Evolutionary conservation across 2,888 invertebrate species (phyloP).

Genomic region (Capitulum mitella): DNA sequence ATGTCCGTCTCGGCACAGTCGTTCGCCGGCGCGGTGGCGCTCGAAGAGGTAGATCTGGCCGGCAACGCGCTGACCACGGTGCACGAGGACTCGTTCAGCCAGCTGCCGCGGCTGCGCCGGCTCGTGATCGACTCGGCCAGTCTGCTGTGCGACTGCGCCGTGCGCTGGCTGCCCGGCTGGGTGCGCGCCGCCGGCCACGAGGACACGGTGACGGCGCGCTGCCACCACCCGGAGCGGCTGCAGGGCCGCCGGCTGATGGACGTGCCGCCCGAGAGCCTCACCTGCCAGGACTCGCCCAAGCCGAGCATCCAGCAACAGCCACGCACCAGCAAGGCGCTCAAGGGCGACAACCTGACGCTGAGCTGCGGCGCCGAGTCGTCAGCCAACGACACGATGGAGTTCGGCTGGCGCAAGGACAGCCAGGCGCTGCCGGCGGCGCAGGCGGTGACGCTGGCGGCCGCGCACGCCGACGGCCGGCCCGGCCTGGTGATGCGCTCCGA

Average conservation of each 20-base stretch:
- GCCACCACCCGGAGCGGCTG: slow-evolving; percentile 73
- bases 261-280: slow-evolving; percentile 50
- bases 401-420: slow-evolving; percentile 85
- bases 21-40: slow-evolving; percentile 31
- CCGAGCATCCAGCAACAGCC: slow-evolving; percentile 78
- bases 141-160: slow-evolving; percentile 80
- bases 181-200: slow-evolving; percentile 51
- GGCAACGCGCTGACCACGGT: slow-evolving; percentile 76
- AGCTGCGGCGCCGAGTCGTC: slow-evolving; percentile 74
- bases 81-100: slow-evolving; percentile 72
- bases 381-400: slow-evolving; percentile 63
- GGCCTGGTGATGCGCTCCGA: slow-evolving; percentile 52
- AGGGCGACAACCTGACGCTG: slow-evolving; percentile 74
- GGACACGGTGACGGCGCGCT: slow-evolving; percentile 58
- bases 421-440: slow-evolving; percentile 45
- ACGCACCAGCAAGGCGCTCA: slow-evolving; percentile 60
- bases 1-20: slow-evolving; percentile 39
- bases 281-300: slow-evolving; percentile 68
- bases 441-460: slow-evolving; percentile 30
- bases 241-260: slow-evolving; percentile 60
- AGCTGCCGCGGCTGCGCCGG: slow-evolving; percentile 60
- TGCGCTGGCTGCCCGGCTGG: slow-evolving; percentile 82
- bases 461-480: slow-evolving; percentile 33
- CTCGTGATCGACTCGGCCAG: slow-evolving; percentile 61
- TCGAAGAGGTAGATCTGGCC: slow-evolving; percentile 62